Evolutionary conservation across 1,140 invertebrate genomes (phyloP).

Genomic region (Drosophila nebulosa): DNA sequence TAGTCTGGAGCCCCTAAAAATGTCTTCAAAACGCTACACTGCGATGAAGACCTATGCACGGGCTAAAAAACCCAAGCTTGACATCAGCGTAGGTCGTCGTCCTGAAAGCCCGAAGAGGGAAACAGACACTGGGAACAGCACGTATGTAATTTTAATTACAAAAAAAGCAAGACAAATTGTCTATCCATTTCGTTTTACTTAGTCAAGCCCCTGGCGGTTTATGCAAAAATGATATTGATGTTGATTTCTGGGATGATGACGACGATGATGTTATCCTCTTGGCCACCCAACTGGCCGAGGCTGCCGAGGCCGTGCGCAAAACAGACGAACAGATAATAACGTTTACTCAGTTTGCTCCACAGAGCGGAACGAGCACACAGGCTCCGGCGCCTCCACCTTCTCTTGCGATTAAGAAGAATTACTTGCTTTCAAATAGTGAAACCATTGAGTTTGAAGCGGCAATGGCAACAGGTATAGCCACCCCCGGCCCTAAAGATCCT

Average conservation of each 20-base stretch:
- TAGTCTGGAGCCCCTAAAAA: background rate
- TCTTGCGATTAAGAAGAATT: background rate
- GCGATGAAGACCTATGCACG: slow-evolving; percentile 51
- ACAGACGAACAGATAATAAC: slow-evolving; percentile 35
- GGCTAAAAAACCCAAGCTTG: slow-evolving; percentile 64
- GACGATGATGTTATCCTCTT: slow-evolving; percentile 71
- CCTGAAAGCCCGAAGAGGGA: background rate
- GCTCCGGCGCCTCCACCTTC: slow-evolving; percentile 8
- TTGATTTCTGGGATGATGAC: slow-evolving; percentile 67
- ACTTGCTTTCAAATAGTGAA: background rate
- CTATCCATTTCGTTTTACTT: too few species aligned
- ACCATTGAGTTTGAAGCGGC: background rate
- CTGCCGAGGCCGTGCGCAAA: slow-evolving; percentile 29
- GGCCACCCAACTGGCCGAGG: slow-evolving; percentile 66
- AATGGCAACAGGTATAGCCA: background rate
- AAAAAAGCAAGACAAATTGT: too few species aligned
- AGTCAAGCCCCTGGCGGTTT: background rate
- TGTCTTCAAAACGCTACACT: slow-evolving; percentile 54
- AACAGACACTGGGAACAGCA: background rate
- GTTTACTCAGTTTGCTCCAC: slow-evolving; percentile 56
- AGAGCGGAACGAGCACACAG: slow-evolving; percentile 64
- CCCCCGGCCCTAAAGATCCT: background rate
- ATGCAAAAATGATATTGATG: slow-evolving; percentile 3
- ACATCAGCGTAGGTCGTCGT: slow-evolving; percentile 44
- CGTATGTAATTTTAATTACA: background rate